Evolutionary conservation across 2,888 invertebrate species (phyloP).

Genomic region (Athrips mouffetella): DNA sequence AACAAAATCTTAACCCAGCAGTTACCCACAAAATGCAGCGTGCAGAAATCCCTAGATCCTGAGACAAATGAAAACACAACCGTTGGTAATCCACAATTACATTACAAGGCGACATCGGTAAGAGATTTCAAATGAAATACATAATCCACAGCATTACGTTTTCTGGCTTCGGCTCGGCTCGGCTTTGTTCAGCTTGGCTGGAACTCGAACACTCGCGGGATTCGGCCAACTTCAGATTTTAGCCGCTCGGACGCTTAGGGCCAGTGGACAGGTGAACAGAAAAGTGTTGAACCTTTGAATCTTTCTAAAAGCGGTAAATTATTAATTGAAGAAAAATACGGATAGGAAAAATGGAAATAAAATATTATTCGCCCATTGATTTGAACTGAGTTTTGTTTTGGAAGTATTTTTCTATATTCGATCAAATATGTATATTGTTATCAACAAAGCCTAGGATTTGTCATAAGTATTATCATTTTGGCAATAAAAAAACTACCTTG

Average conservation of each 20-base stretch:
- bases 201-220: slow-evolving; percentile 54
- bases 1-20: too few relatives aligned
- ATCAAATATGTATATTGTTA: too few relatives aligned
- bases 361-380: not conserved
- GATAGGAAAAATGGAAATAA: too few relatives aligned
- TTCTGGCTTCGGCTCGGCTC: not conserved
- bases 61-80: slow-evolving; percentile 63
- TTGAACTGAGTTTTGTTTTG: slow-evolving; percentile 4
- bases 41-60: slow-evolving; percentile 2
- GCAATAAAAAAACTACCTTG: too few relatives aligned
- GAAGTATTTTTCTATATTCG: slow-evolving; percentile 3
- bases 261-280: slow-evolving; percentile 30
- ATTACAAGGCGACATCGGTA: slow-evolving; percentile 70
- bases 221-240: slow-evolving; percentile 48
- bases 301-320: too few relatives aligned
- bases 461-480: too few relatives aligned
- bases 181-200: slow-evolving; percentile 19
- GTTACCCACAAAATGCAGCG: not conserved
- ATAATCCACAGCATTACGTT: slow-evolving; percentile 22
- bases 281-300: too few relatives aligned
- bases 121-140: slow-evolving; percentile 69
- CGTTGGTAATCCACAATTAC: slow-evolving; percentile 72
- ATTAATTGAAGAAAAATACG: too few relatives aligned
- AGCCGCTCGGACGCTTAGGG: slow-evolving; percentile 25
- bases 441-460: too few relatives aligned